Base-by-base conservation (phyloP, 2,888 invertebrate species). In the Tricholauxania praeusta region DNA sequence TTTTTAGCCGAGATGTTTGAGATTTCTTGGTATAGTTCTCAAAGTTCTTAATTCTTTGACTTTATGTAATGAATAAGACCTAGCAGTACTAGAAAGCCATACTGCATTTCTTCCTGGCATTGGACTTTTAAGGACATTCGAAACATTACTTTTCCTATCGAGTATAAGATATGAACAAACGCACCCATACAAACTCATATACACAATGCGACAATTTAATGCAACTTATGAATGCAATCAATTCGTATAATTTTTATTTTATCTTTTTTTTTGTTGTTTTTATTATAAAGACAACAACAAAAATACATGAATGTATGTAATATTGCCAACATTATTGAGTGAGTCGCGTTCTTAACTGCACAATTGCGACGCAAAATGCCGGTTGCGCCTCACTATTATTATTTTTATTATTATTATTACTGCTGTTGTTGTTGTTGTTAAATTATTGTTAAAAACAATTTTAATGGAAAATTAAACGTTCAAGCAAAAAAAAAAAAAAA, bases 261-360 rank as follows among this genome's bases (percentile, higher is more conserved):
- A 28, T 28, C 8, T 39, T 39, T 39, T 10, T 39, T 39, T 6
- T 39, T 39, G 39, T 10, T 28, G 10, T 39, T 39, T 39, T 39
- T 39, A 39, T 10, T 8, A 39, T 39, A 39, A 39, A 39, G 10
- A n/a, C 55, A 55, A 32, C n/a, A 65, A 57, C 15, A 22, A 68
- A 15, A 68, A 51, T 32, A 3, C 17, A 65, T 65, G 7, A 15
- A 49, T 14, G 51, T 59, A 49, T 14, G 57, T 48, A 12, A 10
- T 17, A 67, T 48, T 39, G 8, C 39, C 48, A 59, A 49, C 19
- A 68, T 68, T 57, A 68, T 49, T 68, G 68, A 68, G 7, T 68
- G 68, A 68, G 7, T 59, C 59, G 59, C 22, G 47, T 22, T 28
- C 49, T 32, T n/a, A 19, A 63, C 63, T 63, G 63, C 63, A 63